Evolutionary conservation across 2,797 vertebrate genomes (phyloP), one percentile per base, ranked within the genome.

Genomic region (Poliocrania exsul): DNA sequence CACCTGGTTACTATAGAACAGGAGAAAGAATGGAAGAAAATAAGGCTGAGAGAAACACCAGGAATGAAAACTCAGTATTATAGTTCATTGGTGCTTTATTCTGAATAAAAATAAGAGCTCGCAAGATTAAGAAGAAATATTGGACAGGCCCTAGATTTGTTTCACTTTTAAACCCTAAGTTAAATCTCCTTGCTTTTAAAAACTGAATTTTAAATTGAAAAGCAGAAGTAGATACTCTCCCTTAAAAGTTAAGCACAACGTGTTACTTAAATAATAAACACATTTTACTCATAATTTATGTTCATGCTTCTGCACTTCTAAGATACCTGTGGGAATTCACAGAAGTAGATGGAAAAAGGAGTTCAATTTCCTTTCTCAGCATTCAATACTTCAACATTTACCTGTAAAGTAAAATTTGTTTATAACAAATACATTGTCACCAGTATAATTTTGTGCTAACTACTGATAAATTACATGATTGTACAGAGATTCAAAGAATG

Each of bases 211-310:
- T 49, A 49, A 70, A 57, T 50, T 42, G 21, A 81, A 47, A 81
- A 71, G 13, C 11, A 61, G n/a, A 80, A 86, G 9, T 1, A 2
- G n/a, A 83, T 40, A 28, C 1, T 1, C 14, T 58, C 38, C 20
- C 35, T 82, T 85, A 85, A 85, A 85, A 87, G 37, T n/a, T 33
- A 31, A 89, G 24, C 13, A 40, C 31, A 73, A 38, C 1, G 3
- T 40, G 16, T 67, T 86, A 53, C 26, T 87, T 89, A 67, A 92
- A 82, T 84, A 85, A 90, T 69, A 74, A 91, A 93, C 28, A 71
- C 19, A 47, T 88, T 89, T 86, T 69, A 65, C 11, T 79, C n/a
- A 58, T 38, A 54, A 90, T 53, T 93, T 74, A 91, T 44, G 56
- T 40, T 77, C 57, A 61, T 44, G 31, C 54, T 50, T 61, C 53